phyloP scores from a whole-genome alignment of 1,140 invertebrate species.

The Hyphantria cunea region DNA sequence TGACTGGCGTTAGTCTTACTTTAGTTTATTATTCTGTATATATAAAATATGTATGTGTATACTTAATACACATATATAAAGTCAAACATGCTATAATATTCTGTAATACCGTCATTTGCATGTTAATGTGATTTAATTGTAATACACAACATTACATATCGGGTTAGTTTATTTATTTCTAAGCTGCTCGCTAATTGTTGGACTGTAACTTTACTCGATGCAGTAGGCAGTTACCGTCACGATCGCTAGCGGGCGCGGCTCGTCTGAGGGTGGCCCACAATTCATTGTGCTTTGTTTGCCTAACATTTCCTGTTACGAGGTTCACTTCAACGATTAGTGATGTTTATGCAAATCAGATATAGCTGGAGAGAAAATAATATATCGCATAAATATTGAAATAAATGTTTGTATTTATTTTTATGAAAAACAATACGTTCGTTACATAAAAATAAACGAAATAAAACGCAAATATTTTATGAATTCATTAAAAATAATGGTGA shows the following conservation, averaged over 20 bases:
- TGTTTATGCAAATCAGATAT: conserved; percentile 34
- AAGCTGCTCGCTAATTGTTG: conserved; percentile 8
- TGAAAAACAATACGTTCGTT: no score
- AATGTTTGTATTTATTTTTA: no score
- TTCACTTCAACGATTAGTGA: conserved; percentile 43
- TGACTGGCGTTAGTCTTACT: no score
- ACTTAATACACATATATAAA: no score
- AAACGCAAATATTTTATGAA: neutral
- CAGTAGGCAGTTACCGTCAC: conserved; percentile 66
- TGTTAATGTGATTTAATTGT: no score
- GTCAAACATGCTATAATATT: no score
- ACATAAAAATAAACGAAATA: neutral
- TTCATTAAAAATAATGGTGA: neutral
- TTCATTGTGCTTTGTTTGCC: conserved; percentile 70
- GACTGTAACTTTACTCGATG: conserved; percentile 15
- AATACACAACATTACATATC: no score
- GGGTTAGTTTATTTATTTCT: no score
- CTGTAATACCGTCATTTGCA: no score
- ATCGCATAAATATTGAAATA: no score
- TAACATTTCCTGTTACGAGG: conserved; percentile 57
- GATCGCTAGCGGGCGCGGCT: conserved; percentile 59
- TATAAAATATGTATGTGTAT: no score
- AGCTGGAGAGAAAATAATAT: conserved; percentile 3
- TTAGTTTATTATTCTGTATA: no score
- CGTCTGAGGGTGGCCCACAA: conserved; percentile 67